These are phyloP conservation scores for Eulemur albifrons DNA, from an alignment of 2,797 vertebrate species.

Conservation along the genomic window DNA sequence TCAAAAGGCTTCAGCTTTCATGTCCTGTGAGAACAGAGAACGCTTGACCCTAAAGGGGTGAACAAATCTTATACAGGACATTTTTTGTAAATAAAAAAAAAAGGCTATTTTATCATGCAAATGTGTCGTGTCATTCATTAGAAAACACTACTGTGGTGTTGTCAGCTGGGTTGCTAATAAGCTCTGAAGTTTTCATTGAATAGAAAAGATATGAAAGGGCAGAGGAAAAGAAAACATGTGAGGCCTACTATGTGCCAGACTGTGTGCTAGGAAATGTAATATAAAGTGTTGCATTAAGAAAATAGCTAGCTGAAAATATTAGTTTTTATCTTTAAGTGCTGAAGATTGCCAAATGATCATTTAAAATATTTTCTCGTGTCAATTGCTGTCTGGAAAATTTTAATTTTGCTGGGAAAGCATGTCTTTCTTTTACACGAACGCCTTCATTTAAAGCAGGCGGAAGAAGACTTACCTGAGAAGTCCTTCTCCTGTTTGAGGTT, in stretches of 20 bases:
- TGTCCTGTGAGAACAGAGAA: slow-evolving; percentile 25
- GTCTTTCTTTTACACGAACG: not conserved
- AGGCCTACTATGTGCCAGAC: not conserved
- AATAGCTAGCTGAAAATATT: not conserved
- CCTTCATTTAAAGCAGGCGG: not conserved
- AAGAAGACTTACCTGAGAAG: not conserved
- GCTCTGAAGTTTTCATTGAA: not conserved
- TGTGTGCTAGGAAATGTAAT: not conserved
- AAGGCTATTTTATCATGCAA: slow-evolving; percentile 23
- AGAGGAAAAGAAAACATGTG: not conserved
- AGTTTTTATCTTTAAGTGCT: not conserved
- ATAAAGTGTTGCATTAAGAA: not conserved
- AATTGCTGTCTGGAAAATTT: not conserved
- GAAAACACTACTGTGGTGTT: not conserved
- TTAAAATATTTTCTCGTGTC: not conserved
- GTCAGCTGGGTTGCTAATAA: not conserved
- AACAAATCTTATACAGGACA: not conserved
- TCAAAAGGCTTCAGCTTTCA: slow-evolving; percentile 11
- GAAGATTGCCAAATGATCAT: not conserved
- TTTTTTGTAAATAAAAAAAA: not conserved
- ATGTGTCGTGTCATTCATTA: not conserved
- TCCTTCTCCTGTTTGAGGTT: not conserved
- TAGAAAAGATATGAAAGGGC: not conserved
- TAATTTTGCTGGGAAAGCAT: not conserved
- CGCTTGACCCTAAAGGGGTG: not conserved